Evolutionary conservation across 2,113 vertebrate genomes (phyloP).

Genomic region (Aix galericulata): DNA sequence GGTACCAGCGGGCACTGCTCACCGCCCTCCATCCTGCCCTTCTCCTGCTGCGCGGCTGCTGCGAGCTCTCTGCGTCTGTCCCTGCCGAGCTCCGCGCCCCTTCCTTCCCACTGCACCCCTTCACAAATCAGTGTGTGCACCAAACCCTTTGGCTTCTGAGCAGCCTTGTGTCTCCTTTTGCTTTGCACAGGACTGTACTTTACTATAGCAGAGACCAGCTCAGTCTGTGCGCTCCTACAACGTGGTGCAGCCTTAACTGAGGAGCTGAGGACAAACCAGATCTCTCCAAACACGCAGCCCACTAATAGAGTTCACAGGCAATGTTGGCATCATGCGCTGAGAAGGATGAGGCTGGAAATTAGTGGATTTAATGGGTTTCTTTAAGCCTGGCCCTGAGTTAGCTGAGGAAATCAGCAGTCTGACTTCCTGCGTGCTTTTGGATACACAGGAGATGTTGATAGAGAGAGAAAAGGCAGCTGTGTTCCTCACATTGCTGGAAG

Average conservation of each 20-base stretch:
- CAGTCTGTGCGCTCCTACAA: neutral
- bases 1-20: neutral
- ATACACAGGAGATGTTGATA: neutral
- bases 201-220: neutral
- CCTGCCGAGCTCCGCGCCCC: neutral
- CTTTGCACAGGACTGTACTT: neutral
- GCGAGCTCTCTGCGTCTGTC: neutral
- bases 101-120: neutral
- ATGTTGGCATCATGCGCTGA: fast-evolving
- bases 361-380: neutral
- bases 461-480: neutral
- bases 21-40: neutral
- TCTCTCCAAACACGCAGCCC: neutral
- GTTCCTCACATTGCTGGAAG: neutral
- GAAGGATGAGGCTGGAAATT: neutral
- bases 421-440: neutral
- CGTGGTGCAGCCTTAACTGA: neutral
- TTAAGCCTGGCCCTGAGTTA: neutral
- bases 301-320: fast-evolving
- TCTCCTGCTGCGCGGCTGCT: neutral
- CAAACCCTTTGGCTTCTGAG: neutral
- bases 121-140: fast-evolving
- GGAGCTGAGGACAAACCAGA: neutral
- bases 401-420: neutral
- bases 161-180: neutral